phyloP scores from a whole-genome alignment of 2,888 invertebrate genomes.

The Germaria angustata region DNA sequence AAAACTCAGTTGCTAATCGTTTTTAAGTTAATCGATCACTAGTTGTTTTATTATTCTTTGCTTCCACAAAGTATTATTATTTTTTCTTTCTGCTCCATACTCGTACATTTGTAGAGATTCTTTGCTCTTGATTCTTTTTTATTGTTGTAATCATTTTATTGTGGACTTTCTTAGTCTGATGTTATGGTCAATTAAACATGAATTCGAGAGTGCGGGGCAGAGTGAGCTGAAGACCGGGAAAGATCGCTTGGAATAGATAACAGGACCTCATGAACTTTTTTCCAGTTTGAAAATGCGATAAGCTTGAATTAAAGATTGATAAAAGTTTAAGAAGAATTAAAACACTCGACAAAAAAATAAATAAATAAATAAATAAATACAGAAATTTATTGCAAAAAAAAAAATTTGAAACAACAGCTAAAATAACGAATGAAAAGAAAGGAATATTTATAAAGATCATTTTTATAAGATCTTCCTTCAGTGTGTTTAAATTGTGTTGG shows the following conservation, averaged over 20 bases:
- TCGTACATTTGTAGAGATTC: background rate
- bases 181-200: constrained; percentile 63
- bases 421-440: background rate
- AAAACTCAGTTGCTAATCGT: background rate
- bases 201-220: background rate
- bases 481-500: constrained; percentile 11
- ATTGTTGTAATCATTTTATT: background rate
- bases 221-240: constrained; percentile 8
- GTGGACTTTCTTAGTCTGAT: constrained; percentile 28
- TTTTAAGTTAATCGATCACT: too few species aligned
- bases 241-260: constrained; percentile 77
- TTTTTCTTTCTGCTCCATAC: background rate
- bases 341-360: constrained; percentile 38
- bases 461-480: constrained; percentile 48
- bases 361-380: too few species aligned
- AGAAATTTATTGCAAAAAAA: constrained; percentile 10
- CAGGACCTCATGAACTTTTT: constrained; percentile 77
- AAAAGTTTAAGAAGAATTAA: constrained; percentile 70
- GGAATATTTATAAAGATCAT: constrained; percentile 27
- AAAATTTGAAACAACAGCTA: constrained; percentile 7
- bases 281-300: constrained; percentile 70
- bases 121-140: background rate
- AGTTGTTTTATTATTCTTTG: background rate
- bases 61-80: too few species aligned
- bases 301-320: constrained; percentile 75